Base-by-base conservation (phyloP, 2,113 vertebrate genomes). In the Oenanthe oenanthe region DNA sequence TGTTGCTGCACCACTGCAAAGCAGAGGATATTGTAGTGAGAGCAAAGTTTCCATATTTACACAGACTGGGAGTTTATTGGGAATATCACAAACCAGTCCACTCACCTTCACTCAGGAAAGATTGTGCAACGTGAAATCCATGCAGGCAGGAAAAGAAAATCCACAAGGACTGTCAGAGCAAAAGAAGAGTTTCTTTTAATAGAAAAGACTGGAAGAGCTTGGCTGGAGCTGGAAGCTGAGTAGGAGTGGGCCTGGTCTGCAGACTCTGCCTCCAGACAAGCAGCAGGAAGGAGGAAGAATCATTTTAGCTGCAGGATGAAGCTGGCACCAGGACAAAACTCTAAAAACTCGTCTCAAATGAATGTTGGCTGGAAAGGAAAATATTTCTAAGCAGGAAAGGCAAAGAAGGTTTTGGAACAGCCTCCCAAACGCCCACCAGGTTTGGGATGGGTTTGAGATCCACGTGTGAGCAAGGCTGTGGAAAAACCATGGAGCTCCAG, bases 181-280 rank as follows among this genome's bases (percentile, higher is more conserved):
- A 24, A 20, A 74, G 70, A 68, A 67, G 28, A 80, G 24, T 8
- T 86, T 80, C 65, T 91, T 95, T 91, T 82, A 93, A 87, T 68
- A 91, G 81, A 72, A 89, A 48, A 89, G 28, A 31, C 65, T 91
- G 40, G 34, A 89, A 93, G n/a, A 94, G 38, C 65, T 73, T 82
- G 77, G 66, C 28, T 89, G 79, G 85, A 91, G 85, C 57, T 87
- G 74, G 79, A 89, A 88, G 53, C 53, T 94, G 90, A 88, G 95
- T 89, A 48, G 95, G 92, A 82, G 90, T 67, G 50, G 73, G 70
- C 66, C 74, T 65, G 70, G 74, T 67, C 85, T 94, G 60, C 92
- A 93, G 36, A 85, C 74, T 93, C 81, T 89, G 78, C 86, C 85
- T 96, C 89, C 90, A 94, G 93, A 96, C 77, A 58, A 24, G 53